Conservation (phyloP, 2,888 invertebrate species). For the Spodoptera exigua region DNA sequence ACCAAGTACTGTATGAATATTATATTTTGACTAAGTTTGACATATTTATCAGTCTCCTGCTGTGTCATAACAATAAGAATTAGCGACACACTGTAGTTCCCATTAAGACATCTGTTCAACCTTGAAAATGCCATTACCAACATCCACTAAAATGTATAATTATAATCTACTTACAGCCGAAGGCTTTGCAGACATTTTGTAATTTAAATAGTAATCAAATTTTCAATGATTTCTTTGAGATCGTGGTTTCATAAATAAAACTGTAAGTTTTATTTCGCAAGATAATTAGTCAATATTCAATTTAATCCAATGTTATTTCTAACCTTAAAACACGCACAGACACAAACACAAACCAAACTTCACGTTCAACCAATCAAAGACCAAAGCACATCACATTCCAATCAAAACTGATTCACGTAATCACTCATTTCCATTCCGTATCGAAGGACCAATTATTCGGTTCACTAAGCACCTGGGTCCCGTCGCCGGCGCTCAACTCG, state of each 20-base stretch:
- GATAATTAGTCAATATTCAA: too few species aligned
- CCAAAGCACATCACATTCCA: constrained; percentile 6
- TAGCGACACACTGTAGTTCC: neutral
- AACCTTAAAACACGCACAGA: constrained; percentile 11
- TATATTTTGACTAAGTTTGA: too few species aligned
- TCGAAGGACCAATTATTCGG: constrained; percentile 34
- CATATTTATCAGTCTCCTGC: too few species aligned
- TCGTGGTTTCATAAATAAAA: neutral
- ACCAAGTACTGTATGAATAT: too few species aligned
- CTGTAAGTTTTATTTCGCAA: too few species aligned
- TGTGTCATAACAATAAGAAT: too few species aligned
- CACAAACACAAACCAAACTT: constrained; percentile 10
- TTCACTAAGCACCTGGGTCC: constrained; percentile 68
- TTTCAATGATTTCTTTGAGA: too few species aligned
- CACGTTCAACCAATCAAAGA: constrained; percentile 8
- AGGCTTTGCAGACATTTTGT: constrained; percentile 7
- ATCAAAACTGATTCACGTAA: constrained; percentile 28
- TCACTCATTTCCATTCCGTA: constrained; percentile 10
- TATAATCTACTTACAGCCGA: constrained; percentile 16
- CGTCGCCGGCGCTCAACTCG: constrained; percentile 66
- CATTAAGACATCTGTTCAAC: too few species aligned
- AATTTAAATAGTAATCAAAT: constrained; percentile 4
- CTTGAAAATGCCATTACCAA: neutral
- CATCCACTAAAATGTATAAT: neutral
- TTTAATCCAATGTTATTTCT: neutral